phyloP scores from a whole-genome alignment of 1,140 invertebrate genomes.

The Adelges cooleyi region DNA sequence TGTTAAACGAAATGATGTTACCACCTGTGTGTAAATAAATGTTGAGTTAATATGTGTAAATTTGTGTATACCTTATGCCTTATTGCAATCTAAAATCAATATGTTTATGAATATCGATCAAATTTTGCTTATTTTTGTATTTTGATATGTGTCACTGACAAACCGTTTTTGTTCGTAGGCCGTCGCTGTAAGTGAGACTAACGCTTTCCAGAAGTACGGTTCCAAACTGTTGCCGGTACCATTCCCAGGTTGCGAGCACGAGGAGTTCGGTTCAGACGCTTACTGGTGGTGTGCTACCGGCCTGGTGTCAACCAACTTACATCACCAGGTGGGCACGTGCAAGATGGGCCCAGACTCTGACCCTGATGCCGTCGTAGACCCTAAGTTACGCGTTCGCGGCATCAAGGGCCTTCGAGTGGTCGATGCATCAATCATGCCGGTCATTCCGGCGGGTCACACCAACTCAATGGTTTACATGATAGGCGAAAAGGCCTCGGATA shows the following conservation, averaged over 20 bases:
- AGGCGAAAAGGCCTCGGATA: slow-evolving; percentile 44
- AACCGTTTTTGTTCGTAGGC: slow-evolving; percentile 35
- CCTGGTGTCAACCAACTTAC: slow-evolving; percentile 34
- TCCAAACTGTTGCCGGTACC: slow-evolving; percentile 29
- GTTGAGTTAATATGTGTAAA: no score
- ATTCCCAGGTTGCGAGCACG: slow-evolving; percentile 32
- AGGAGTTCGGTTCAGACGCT: slow-evolving; percentile 36
- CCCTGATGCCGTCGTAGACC: slow-evolving; percentile 36
- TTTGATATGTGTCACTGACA: no score
- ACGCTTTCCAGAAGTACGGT: slow-evolving; percentile 45
- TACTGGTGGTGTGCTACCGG: slow-evolving; percentile 40
- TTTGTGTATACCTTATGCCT: no score
- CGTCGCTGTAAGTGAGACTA: slow-evolving; percentile 48
- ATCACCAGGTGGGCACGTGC: slow-evolving; percentile 39
- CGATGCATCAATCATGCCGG: slow-evolving; percentile 42
- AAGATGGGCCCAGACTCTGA: slow-evolving; percentile 40
- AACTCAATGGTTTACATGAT: slow-evolving; percentile 46
- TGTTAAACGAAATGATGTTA: no score
- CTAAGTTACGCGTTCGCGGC: slow-evolving; percentile 33
- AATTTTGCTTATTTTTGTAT: no score
- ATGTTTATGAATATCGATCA: no score
- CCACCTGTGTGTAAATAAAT: no score
- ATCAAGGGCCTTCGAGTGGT: slow-evolving; percentile 32
- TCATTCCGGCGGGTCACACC: slow-evolving; percentile 41
- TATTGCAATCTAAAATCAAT: no score